Conservation (phyloP, 1,140 invertebrate genomes). For the Gerris buenoi region DNA sequence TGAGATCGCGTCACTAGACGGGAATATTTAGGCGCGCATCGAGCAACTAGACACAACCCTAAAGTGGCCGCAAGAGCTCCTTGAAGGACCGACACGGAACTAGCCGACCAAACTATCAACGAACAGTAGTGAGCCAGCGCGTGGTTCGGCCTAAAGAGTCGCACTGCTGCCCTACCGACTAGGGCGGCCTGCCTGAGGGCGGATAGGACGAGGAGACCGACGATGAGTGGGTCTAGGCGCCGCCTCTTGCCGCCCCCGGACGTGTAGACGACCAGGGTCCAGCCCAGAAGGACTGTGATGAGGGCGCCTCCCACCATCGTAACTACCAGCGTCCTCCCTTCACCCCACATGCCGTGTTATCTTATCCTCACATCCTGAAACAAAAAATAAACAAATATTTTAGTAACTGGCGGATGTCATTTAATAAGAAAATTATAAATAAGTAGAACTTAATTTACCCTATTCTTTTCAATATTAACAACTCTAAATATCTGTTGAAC, state of each 20-base stretch:
- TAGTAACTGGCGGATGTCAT: too few species aligned
- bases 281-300: slow-evolving; percentile 33
- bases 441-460: too few species aligned
- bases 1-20: slow-evolving; percentile 36
- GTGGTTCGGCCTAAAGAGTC: slow-evolving; percentile 33
- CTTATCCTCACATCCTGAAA: slow-evolving; percentile 8
- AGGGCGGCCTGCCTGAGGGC: slow-evolving; percentile 34
- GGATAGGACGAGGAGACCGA: slow-evolving; percentile 33
- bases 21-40: slow-evolving; percentile 33
- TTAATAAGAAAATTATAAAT: too few species aligned
- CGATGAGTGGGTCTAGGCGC: slow-evolving; percentile 38
- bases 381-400: background rate
- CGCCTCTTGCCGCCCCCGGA: slow-evolving; percentile 35
- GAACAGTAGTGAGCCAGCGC: slow-evolving; percentile 34
- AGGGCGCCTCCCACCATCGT: slow-evolving; percentile 37
- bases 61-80: slow-evolving; percentile 35
- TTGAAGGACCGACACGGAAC: slow-evolving; percentile 37
- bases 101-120: slow-evolving; percentile 33
- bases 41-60: slow-evolving; percentile 28
- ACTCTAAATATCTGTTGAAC: too few species aligned
- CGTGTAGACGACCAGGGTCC: slow-evolving; percentile 36
- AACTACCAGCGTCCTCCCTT: slow-evolving; percentile 35
- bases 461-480: too few species aligned
- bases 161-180: slow-evolving; percentile 34
- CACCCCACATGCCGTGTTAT: slow-evolving; percentile 28